Conservation (phyloP, 2,113 vertebrate genomes). For the Leptocoma aspasia region DNA sequence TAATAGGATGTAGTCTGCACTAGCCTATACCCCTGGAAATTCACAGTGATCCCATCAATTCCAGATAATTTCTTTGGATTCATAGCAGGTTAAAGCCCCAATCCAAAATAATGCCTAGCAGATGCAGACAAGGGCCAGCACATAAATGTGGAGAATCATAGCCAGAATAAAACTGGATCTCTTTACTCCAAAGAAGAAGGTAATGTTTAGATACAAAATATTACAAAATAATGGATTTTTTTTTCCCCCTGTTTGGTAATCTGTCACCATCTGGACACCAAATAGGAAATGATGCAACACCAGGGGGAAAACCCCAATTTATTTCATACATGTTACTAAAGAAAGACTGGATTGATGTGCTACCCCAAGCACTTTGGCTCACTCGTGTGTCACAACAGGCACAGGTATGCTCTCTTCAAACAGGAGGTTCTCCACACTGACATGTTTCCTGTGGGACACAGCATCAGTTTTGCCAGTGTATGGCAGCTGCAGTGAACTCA, state of each 20-base stretch:
- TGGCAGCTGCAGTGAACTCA: background rate
- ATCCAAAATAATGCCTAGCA: constrained; percentile 33
- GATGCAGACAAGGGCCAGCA: background rate
- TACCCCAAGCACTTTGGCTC: background rate
- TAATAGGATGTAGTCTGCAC: background rate
- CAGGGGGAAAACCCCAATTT: background rate
- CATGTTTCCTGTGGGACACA: background rate
- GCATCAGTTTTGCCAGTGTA: background rate
- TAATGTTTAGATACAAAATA: background rate
- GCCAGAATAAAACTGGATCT: background rate
- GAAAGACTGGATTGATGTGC: background rate
- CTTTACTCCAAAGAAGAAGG: background rate
- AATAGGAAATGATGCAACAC: background rate
- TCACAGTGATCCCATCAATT: constrained; percentile 13
- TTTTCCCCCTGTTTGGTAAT: background rate
- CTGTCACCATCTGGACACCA: background rate
- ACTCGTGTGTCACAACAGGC: background rate
- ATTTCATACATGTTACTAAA: background rate
- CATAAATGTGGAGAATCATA: background rate
- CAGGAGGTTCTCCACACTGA: background rate
- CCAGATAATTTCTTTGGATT: background rate
- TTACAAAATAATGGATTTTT: background rate
- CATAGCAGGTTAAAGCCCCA: constrained; percentile 1
- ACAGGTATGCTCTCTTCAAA: background rate
- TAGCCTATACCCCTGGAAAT: constrained; percentile 9